A percentile compares a stretch with the other conserved stretches of the same genome.
These are phyloP conservation scores for Anthoptus insignis DNA, from an alignment of 2,888 invertebrate species.

Conservation along the genomic window DNA sequence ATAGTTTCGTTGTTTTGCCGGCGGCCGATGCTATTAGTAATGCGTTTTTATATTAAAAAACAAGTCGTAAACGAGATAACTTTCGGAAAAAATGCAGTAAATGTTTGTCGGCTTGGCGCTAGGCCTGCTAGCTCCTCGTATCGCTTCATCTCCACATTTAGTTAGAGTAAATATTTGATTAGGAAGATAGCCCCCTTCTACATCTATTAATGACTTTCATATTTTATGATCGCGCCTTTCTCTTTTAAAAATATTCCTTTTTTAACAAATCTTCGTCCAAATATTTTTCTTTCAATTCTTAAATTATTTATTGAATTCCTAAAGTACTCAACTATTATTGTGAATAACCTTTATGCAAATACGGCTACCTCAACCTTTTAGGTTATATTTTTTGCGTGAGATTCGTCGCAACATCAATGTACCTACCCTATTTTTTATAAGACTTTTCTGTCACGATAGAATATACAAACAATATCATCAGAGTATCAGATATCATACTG, in stretches of 20 bases:
- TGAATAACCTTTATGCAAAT: too few relatives aligned
- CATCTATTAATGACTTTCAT: conserved; percentile 36
- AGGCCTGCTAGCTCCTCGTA: conserved; percentile 4
- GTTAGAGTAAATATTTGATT: conserved; percentile 34
- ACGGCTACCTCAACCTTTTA: too few relatives aligned
- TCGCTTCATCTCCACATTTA: conserved; percentile 23
- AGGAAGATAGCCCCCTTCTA: conserved; percentile 35
- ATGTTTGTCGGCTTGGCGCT: conserved; percentile 35
- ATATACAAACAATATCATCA: too few relatives aligned
- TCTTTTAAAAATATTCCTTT: background rate
- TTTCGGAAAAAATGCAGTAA: conserved; percentile 32
- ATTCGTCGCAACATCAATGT: too few relatives aligned
- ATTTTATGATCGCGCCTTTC: conserved; percentile 27
- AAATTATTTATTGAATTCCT: too few relatives aligned
- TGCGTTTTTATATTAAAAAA: conserved; percentile 63
- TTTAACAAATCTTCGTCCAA: too few relatives aligned
- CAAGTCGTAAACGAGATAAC: conserved; percentile 44
- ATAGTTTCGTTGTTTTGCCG: conserved; percentile 37
- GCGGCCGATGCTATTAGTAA: conserved; percentile 69
- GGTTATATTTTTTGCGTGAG: too few relatives aligned
- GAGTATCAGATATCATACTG: too few relatives aligned
- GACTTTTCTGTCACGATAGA: too few relatives aligned
- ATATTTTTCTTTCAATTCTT: too few relatives aligned
- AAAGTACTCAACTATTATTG: too few relatives aligned
- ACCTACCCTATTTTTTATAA: too few relatives aligned